These are phyloP conservation scores for Pelobates cultripes DNA, from an alignment of 2,797 vertebrate species.

Conservation along the genomic window DNA sequence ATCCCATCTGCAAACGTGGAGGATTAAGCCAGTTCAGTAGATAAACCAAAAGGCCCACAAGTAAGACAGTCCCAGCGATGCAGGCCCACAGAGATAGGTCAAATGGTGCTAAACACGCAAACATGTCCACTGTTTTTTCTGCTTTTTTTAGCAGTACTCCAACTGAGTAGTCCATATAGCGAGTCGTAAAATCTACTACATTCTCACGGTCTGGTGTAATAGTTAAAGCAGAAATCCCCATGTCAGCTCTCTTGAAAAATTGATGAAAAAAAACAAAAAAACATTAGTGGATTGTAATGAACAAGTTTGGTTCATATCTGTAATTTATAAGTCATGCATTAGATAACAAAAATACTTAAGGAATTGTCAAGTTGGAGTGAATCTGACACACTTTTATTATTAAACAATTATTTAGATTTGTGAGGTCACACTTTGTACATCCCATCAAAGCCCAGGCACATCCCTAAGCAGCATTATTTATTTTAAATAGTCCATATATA, in stretches of 20 bases:
- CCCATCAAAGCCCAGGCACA: too few species aligned
- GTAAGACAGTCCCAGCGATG: conserved; percentile 92
- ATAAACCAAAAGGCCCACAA: conserved; percentile 94
- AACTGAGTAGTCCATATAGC: conserved; percentile 98
- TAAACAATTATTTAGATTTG: too few species aligned
- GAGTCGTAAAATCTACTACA: conserved; percentile 96
- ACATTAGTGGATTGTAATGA: conserved; percentile 6
- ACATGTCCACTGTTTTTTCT: conserved; percentile 96
- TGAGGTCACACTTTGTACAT: too few species aligned
- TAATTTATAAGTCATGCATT: too few species aligned
- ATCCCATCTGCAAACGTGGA: conserved; percentile 94
- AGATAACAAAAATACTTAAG: too few species aligned
- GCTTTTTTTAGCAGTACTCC: conserved; percentile 93
- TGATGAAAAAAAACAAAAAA: conserved; percentile 31
- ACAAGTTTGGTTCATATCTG: background rate
- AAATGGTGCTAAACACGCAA: conserved; percentile 95
- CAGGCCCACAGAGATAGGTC: conserved; percentile 97
- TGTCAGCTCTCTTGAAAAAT: conserved; percentile 87
- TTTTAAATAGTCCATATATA: too few species aligned
- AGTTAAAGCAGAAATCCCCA: conserved; percentile 95
- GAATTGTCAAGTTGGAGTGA: too few species aligned
- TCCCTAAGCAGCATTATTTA: too few species aligned
- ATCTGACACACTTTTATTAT: too few species aligned
- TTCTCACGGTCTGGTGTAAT: conserved; percentile 97
- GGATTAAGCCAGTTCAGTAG: conserved; percentile 97